Conservation (phyloP, 2,888 invertebrate genomes). For the Nysson spinosus region DNA sequence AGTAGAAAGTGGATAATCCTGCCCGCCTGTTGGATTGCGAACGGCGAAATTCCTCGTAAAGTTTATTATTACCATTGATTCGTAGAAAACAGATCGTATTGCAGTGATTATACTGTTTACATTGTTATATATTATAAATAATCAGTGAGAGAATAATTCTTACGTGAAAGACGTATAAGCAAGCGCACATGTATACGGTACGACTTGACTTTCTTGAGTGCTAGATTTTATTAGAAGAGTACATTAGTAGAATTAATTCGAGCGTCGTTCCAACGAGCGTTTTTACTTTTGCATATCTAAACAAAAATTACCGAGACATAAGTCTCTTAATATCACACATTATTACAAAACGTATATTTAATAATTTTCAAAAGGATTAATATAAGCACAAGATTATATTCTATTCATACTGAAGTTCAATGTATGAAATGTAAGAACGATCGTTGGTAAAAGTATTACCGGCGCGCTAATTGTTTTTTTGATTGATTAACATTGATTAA, state of each 20-base stretch:
- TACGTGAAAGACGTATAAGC: constrained; percentile 14
- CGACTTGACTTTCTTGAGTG: constrained; percentile 56
- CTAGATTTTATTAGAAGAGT: constrained; percentile 61
- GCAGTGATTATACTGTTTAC: constrained; percentile 43
- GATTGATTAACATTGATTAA: too few relatives aligned
- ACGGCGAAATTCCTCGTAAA: constrained; percentile 65
- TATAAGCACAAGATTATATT: too few relatives aligned
- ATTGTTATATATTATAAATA: constrained; percentile 10
- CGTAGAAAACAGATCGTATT: constrained; percentile 54
- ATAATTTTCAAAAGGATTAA: too few relatives aligned
- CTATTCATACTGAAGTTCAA: too few relatives aligned
- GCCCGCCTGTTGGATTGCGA: constrained; percentile 71
- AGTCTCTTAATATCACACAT: neutral
- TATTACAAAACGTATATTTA: too few relatives aligned
- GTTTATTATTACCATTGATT: constrained; percentile 38
- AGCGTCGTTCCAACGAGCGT: constrained; percentile 26
- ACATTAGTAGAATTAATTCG: constrained; percentile 44
- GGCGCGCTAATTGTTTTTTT: constrained; percentile 56
- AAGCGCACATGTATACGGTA: constrained; percentile 40
- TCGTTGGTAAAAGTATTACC: constrained; percentile 19
- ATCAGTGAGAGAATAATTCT: constrained; percentile 12
- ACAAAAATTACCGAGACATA: neutral
- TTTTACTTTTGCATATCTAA: neutral
- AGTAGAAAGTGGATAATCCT: constrained; percentile 67
- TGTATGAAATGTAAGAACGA: too few relatives aligned